phyloP scores from a whole-genome alignment of 2,113 vertebrate species.

The Cyanistes caeruleus region DNA sequence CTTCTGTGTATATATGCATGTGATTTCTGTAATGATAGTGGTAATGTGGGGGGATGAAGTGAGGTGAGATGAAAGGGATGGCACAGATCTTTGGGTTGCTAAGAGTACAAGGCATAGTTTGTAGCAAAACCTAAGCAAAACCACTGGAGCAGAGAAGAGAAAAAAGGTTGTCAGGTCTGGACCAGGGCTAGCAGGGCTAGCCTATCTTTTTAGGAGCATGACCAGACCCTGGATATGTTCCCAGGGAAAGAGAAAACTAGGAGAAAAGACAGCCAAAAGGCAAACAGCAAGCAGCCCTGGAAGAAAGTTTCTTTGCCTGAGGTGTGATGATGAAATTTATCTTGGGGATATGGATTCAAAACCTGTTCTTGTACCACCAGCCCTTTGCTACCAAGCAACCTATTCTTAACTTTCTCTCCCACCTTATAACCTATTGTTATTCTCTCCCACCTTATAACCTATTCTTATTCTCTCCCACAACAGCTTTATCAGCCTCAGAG shows the following conservation, averaged over 20 bases:
- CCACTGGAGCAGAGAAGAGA: not conserved
- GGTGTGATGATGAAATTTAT: not conserved
- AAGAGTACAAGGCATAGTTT: not conserved
- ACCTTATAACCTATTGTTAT: not conserved
- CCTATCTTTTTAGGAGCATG: not conserved
- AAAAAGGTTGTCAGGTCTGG: not conserved
- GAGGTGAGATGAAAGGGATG: not conserved
- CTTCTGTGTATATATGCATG: not conserved
- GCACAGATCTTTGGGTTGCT: not conserved
- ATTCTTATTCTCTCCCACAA: not conserved
- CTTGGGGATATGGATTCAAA: not conserved
- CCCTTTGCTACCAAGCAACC: not conserved
- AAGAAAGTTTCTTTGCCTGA: not conserved
- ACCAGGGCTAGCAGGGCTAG: not conserved
- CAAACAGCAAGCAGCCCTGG: not conserved
- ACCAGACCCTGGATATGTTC: not conserved
- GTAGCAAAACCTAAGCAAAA: not conserved
- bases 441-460: not conserved
- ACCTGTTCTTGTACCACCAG: not conserved
- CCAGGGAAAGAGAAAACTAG: not conserved
- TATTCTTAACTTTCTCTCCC: not conserved
- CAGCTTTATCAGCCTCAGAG: not conserved
- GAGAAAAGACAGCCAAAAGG: not conserved
- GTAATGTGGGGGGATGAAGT: not conserved
- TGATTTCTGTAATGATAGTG: not conserved